Base-by-base conservation (phyloP, 2,797 vertebrate genomes). In the Myripristis murdjan region DNA sequence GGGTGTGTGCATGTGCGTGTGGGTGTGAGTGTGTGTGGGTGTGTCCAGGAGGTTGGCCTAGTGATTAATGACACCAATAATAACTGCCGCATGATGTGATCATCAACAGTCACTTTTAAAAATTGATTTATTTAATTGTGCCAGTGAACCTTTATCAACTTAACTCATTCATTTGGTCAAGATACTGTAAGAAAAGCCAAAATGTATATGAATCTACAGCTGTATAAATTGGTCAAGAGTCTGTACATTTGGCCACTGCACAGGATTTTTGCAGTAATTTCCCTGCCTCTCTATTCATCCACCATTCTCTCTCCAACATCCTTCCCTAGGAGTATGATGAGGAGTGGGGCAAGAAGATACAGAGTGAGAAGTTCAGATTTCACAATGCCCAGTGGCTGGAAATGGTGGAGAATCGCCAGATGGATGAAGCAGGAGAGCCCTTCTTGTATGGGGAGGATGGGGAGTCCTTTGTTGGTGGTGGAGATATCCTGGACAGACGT, bases 381-480 rank as follows among this genome's bases (percentile, higher is more conserved):
- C 96, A 97, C 89, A 98, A 99, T 82, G 95, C 96, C 23, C 97
- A 98, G 90, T 98, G 97, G 97, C 81, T 98, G 78, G 97, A 98
- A 87, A 98, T 98, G 97, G 96, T 97, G 58, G 96, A 97, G 91
- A 97, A 95, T 83, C 93, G 94, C 3, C 94, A 95, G 81, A 86
- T 96, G 95, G 96, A 97, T 6, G 95, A 96, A 37, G 94, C 88
- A 0, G 95, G 84, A 0, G 96, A 96, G 26, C 91, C 95, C 49
- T 95, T 93, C 64, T 79, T 97, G 65, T 97, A 94, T 9, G 95
- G 93, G 0, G 96, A 97, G 6, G 96, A 97, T 3, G 91, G 82
- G 11, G 97, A 97, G 61, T 92, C 95, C 2, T 96, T 95, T 72
- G 93, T 95, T 37, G 94, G 96, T 1, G 93, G 93, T 65, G 87